Evolutionary conservation across 2,888 invertebrate genomes (phyloP), one percentile per base, ranked within the genome.

Genomic region (Allygus modestus): DNA sequence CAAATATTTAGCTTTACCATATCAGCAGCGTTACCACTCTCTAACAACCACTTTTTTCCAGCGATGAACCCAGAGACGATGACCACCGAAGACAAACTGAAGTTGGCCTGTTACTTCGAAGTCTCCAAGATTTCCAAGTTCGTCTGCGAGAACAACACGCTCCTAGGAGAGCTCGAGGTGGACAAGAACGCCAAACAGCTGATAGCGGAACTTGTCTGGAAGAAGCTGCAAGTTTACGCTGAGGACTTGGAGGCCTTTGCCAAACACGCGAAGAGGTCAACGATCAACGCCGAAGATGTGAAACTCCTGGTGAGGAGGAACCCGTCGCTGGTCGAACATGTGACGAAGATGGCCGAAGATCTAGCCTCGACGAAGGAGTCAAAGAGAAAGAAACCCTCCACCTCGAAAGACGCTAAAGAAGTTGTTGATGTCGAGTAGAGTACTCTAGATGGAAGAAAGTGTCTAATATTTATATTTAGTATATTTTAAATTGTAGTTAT

Each of bases 221-320:
- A 92, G 89, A 94, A 94, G 89, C 88, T 93, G 71, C 89, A 90
- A 31, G 88, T 92, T 0, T 93, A 93, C 88, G 92, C 92, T 2
- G 87, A 90, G 17, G 94, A 94, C 90, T 90, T 94, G 86, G 94
- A 94, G 90, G 92, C 92, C 46, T 94, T 94, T 91, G 92, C 94
- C 20, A 94, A 93, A 87, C 94, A 94, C 89, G 94, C 93, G 0
- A 94, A 93, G 89, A 91, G 94, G 82, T 90, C 92, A 0, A 92
- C 92, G 17, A 91, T 94, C n/a, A 93, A 91, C 87, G 89, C 91
- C 0, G 94, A 94, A 85, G 95, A 95, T 89, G 93, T 94, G 0
- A 94, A 93, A 89, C 90, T 95, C 7, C 89, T 94, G 37, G 92
- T 92, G 0, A 91, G 94, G 88, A 91, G 93, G 87, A 94, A 94